Percentiles rank a stretch among this genome's conserved stretches.
These are phyloP conservation scores for Otolemur garnettii DNA, from an alignment of 2,113 vertebrate species.

Conservation along the genomic window DNA sequence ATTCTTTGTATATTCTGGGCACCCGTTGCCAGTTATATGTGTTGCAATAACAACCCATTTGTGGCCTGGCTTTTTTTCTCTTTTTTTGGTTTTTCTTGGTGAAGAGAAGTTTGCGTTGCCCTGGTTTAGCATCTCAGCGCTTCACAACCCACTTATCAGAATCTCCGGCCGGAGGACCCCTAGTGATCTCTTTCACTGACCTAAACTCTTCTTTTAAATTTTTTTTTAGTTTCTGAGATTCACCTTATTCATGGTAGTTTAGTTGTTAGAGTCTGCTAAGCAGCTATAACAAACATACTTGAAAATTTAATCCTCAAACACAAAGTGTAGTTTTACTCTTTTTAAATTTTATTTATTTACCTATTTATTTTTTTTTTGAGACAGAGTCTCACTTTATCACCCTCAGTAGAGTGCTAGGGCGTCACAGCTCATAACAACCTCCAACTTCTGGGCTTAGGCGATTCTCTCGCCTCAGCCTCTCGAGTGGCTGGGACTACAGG, in stretches of 20 bases:
- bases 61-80: background rate
- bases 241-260: background rate
- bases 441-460: no score
- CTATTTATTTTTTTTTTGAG: no score
- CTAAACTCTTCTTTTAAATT: background rate
- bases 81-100: background rate
- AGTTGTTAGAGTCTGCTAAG: constrained; percentile 7
- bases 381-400: no score
- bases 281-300: background rate
- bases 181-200: background rate
- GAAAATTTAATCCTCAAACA: background rate
- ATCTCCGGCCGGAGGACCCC: background rate
- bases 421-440: no score
- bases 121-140: background rate
- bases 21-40: no score
- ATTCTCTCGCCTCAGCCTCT: no score
- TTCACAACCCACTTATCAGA: background rate
- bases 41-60: no score
- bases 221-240: constrained; percentile 1
- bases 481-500: no score
- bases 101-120: background rate
- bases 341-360: no score
- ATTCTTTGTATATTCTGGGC: no score
- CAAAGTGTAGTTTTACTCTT: background rate
- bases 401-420: no score